A percentile compares a stretch with the other conserved stretches of the same genome.
Evolutionary conservation across 1,140 invertebrate genomes (phyloP).

Genomic region (Antheraea pernyi): DNA sequence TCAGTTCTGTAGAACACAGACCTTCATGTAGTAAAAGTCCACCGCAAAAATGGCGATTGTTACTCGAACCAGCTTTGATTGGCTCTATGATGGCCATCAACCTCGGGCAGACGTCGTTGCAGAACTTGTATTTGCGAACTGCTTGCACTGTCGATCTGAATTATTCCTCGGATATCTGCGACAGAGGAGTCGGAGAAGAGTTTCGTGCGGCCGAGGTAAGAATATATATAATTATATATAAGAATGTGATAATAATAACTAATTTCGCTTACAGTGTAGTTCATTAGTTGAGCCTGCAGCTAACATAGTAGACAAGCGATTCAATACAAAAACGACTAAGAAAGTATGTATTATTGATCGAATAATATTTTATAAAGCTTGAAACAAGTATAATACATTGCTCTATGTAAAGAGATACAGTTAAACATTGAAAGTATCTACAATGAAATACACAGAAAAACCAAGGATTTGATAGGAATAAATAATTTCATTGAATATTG

Average conservation of each 20-base stretch:
- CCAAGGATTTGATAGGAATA: too few species aligned
- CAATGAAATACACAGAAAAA: too few species aligned
- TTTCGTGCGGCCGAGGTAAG: slow-evolving; percentile 59
- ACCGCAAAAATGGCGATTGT: slow-evolving; percentile 48
- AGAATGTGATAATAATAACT: too few species aligned
- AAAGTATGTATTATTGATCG: too few species aligned
- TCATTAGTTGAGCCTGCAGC: neutral
- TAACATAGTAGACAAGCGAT: too few species aligned
- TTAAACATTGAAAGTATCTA: too few species aligned
- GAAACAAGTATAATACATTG: too few species aligned
- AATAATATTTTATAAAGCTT: too few species aligned
- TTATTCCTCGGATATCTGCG: slow-evolving; percentile 48
- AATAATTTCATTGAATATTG: too few species aligned
- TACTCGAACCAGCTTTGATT: slow-evolving; percentile 63
- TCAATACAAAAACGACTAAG: too few species aligned
- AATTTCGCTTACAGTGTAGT: neutral
- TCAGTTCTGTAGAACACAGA: slow-evolving; percentile 6
- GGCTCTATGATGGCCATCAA: slow-evolving; percentile 72
- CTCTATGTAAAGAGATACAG: too few species aligned
- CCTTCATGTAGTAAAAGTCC: slow-evolving; percentile 9
- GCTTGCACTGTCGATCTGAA: slow-evolving; percentile 65
- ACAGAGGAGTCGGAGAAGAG: slow-evolving; percentile 61
- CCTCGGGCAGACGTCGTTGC: slow-evolving; percentile 65
- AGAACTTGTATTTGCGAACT: slow-evolving; percentile 69
- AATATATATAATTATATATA: neutral